Base-by-base conservation (phyloP, 2,888 invertebrate species). In the Volucella inflata region DNA sequence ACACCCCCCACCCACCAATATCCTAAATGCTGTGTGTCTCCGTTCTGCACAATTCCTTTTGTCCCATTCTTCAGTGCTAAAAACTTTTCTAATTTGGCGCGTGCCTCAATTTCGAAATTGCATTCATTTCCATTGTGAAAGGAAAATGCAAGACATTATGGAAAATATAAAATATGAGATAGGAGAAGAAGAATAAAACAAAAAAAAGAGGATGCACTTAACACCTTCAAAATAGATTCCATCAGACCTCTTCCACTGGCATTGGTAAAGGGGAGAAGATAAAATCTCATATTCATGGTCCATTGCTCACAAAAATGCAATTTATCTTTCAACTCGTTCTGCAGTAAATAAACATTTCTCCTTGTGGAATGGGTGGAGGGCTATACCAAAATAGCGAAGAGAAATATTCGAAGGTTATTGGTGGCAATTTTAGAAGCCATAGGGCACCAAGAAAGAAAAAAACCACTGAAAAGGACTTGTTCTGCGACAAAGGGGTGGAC, bases 41-140 rank as follows among this genome's bases (percentile, higher is more conserved):
- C 17, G 57, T 51, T 50, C 6, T 3, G 30, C n/a, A 14, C 10
- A 50, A 44, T 12, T 36, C 10, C 42, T 12, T 30, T 62, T 42
- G 48, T 71, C 53, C 40, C 53, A 71, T 68, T 36, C 55, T n/a
- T 51, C n/a, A 38, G 50, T 57, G 42, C 11, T 48, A 57, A 64
- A 76, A 84, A 84, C 80, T 80, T 84, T 84, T 80, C 36, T 67
- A 80, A 80, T 84, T 71, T 80, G 46, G 71, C 80, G 84, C 75
- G 84, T 84, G 75, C 50, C 55, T 71, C 70, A 80, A 71, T 67
- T 67, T 48, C 4, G 59, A 53, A 65, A 78, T 51, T 79, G 75
- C 53, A 79, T 65, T 44, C 80, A 76, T 53, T 59, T 71, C 75
- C n/a, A 53, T 71, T 71, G 67, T 38, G 50, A 42, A 51, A 59